Evolutionary conservation across 2,113 vertebrate species (phyloP), one percentile per base, ranked within the genome.

Genomic region (Pampusana beccarii): DNA sequence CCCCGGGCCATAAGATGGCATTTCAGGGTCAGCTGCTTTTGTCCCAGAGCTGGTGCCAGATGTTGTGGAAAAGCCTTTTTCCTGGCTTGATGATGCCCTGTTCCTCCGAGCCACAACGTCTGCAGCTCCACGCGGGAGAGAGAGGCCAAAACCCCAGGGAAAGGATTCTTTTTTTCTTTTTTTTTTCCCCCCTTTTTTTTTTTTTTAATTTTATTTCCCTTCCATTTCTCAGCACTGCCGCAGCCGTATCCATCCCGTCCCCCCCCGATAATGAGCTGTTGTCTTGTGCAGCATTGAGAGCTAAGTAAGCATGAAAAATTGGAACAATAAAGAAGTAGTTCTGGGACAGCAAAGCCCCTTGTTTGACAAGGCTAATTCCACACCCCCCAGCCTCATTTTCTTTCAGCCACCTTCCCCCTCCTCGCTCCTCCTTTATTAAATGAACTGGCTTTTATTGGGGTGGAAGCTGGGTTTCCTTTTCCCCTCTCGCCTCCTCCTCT

Each of bases 251-350:
- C 4, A 0, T 85, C 96, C 96, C 19, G 21, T 88, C 78, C 85
- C 94, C 80, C 95, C 64, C 90, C 92, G 87, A 95, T 98, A 98
- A 98, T 95, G 97, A 98, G 97, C 98, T 97, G 98, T 98, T 98
- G 98, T 98, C 97, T 97, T 98, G 98, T 92, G 98, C 97, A 97
- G 98, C 97, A 99, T 99, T 99, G 98, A 99, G 97, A 97, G 97
- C 97, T 98, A 99, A 99, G 99, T 98, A 98, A 99, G 98, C 98
- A 98, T 99, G 98, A 98, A 99, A 98, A 98, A 98, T 98, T 97
- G 98, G 98, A 98, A 98, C 98, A 98, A 98, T 98, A 98, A 98
- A 98, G 98, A 98, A 98, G 98, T 94, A 95, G 96, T 97, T 97
- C 92, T 97, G 97, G 97, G 94, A 95, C 96, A 98, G 98, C 98